phyloP scores from a whole-genome alignment of 30 jellyfish, hydroid and myxozoan genomes.

The Hydra vulgaris region DNA sequence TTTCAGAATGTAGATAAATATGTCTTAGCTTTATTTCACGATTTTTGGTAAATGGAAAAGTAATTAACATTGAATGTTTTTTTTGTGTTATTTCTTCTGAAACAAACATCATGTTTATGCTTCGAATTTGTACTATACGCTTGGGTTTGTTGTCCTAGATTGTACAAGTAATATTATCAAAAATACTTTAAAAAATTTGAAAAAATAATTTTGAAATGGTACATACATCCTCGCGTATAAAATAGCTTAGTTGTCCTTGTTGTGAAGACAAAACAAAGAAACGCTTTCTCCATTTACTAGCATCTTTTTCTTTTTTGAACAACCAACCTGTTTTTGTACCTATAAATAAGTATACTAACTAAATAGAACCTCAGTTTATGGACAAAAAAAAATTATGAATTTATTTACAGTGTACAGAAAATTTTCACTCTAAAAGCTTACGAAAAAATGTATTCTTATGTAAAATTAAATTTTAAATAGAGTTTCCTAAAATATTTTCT shows the following conservation, averaged over 20 bases:
- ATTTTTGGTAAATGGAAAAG: conserved; percentile 19
- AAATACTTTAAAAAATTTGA: no score
- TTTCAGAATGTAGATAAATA: conserved; percentile 14
- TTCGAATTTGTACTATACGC: conserved; percentile 17
- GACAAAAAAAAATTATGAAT: no score
- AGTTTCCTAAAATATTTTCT: no score
- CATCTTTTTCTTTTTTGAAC: conserved; percentile 39
- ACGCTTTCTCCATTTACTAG: conserved; percentile 52
- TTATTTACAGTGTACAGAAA: no score
- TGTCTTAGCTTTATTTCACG: conserved; percentile 16
- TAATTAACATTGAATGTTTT: conserved; percentile 24
- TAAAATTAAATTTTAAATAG: no score
- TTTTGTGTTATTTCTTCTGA: conserved; percentile 8
- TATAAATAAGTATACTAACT: background rate
- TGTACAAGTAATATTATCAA: no score
- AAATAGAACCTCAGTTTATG: no score
- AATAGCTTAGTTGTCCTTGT: conserved; percentile 44
- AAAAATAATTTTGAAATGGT: background rate
- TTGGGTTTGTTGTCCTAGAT: conserved; percentile 33
- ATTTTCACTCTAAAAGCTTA: no score
- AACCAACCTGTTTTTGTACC: conserved; percentile 70
- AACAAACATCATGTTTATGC: conserved; percentile 11
- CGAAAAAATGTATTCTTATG: no score
- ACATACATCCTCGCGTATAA: conserved; percentile 49
- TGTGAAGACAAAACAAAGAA: conserved; percentile 56